Evolutionary conservation across 2,113 vertebrate genomes (phyloP).

Genomic region (Bostrychus sinensis): DNA sequence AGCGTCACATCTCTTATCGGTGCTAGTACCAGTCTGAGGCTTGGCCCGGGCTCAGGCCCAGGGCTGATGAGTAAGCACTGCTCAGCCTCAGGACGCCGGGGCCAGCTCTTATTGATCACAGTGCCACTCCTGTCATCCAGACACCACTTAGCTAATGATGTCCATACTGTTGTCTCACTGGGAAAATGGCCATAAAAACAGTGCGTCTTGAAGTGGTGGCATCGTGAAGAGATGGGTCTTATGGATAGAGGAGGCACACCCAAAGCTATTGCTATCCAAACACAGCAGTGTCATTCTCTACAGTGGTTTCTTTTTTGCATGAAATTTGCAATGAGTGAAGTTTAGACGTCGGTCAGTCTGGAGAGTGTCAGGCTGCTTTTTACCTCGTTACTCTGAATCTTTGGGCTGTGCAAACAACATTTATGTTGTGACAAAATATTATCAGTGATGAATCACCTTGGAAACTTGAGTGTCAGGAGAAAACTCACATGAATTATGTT

Average conservation of each 20-base stretch:
- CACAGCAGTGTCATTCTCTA: conserved; percentile 26
- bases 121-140: conserved; percentile 63
- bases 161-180: conserved; percentile 56
- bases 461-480: conserved; percentile 25
- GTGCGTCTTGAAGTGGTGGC: conserved; percentile 7
- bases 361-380: conserved; percentile 32
- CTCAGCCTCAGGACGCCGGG: conserved; percentile 39
- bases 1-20: conserved; percentile 67
- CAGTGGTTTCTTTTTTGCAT: conserved; percentile 34
- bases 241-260: conserved; percentile 44
- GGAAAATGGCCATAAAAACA: conserved; percentile 61
- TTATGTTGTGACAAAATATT: conserved; percentile 38
- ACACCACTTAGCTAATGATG: conserved; percentile 81
- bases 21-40: conserved; percentile 41
- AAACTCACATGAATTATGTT: conserved; percentile 6
- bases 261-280: conserved; percentile 29
- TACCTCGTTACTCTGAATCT: conserved; percentile 46
- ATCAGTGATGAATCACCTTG: conserved; percentile 33
- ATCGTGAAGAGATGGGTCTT: conserved; percentile 51
- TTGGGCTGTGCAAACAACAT: conserved; percentile 42
- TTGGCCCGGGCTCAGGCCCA: conserved; percentile 17
- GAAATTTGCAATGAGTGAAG: conserved; percentile 18
- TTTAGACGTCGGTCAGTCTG: conserved; percentile 32
- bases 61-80: conserved; percentile 70
- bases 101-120: conserved; percentile 64